Percentiles rank a stretch among this genome's conserved stretches.
Evolutionary conservation across 2,797 vertebrate species (phyloP).

Genomic region (Hafferia zeledoni): DNA sequence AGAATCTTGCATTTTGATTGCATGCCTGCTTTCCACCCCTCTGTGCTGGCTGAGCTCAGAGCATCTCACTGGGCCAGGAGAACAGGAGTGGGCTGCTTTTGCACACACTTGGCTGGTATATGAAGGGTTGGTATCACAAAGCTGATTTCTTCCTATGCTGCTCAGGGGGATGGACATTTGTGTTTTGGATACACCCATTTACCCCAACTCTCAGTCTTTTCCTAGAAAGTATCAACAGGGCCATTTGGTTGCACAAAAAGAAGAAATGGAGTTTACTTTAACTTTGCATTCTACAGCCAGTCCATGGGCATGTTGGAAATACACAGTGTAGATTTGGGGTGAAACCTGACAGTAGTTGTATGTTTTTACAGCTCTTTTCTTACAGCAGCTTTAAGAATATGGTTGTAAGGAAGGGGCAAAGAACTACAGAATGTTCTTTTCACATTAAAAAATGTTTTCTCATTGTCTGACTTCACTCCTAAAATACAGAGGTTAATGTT

Average conservation of each 20-base stretch:
- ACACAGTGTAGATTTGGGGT: background rate
- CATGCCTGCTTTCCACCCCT: background rate
- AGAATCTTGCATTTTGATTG: background rate
- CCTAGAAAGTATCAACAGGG: background rate
- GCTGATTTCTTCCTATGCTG: background rate
- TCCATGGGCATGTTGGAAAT: background rate
- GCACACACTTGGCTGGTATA: background rate
- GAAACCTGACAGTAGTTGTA: background rate
- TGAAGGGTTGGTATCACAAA: background rate
- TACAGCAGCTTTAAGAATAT: background rate
- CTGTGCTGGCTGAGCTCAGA: background rate
- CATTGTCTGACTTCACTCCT: background rate
- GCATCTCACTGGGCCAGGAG: rapidly evolving
- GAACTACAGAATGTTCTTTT: background rate
- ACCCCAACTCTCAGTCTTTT: background rate
- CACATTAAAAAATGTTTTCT: background rate
- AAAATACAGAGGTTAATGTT: background rate
- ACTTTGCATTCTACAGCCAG: background rate
- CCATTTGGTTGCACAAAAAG: background rate
- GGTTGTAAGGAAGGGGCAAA: background rate
- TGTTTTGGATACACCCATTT: background rate
- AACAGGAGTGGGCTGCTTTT: background rate
- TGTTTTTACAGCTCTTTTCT: background rate
- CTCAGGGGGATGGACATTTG: rapidly evolving
- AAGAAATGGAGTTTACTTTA: background rate